phyloP scores from a whole-genome alignment of 2,888 invertebrate genomes.

The Perizoma flavofasciatum region DNA sequence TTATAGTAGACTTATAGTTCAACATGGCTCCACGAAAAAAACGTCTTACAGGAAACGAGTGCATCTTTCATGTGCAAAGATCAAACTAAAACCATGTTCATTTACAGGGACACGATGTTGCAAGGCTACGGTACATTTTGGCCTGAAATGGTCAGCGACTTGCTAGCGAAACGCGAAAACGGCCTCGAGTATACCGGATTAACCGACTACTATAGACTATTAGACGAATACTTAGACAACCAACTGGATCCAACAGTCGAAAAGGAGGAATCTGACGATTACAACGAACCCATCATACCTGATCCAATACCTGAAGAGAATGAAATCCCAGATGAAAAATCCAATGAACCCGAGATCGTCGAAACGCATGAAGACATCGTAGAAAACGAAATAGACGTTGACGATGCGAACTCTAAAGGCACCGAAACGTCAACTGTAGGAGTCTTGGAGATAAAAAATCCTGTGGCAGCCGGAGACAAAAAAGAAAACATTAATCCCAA shows the following conservation, averaged over 20 bases:
- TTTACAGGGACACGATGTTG: constrained; percentile 71
- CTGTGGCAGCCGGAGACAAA: constrained; percentile 61
- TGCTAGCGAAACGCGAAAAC: constrained; percentile 74
- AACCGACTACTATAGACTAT: constrained; percentile 80
- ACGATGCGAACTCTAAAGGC: constrained; percentile 58
- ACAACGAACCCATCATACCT: constrained; percentile 57
- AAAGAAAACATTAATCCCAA: constrained; percentile 55
- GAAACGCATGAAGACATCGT: constrained; percentile 46
- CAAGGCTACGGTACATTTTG: constrained; percentile 74
- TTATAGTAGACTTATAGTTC: too few relatives aligned
- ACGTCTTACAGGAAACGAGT: neutral
- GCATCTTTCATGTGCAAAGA: neutral
- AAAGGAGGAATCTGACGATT: constrained; percentile 58
- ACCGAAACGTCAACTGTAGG: constrained; percentile 75
- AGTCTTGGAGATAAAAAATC: constrained; percentile 74
- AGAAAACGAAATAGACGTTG: constrained; percentile 67
- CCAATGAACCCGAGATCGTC: constrained; percentile 33
- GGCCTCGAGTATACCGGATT: constrained; percentile 78
- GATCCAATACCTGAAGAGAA: constrained; percentile 57
- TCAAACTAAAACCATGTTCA: constrained; percentile 9
- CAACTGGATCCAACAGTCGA: constrained; percentile 68
- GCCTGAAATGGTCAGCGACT: constrained; percentile 76
- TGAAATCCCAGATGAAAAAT: constrained; percentile 52
- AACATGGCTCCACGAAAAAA: too few relatives aligned
- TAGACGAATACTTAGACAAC: constrained; percentile 81